phyloP scores from a whole-genome alignment of 2,888 invertebrate genomes.

The Pedicia rivosa region DNA sequence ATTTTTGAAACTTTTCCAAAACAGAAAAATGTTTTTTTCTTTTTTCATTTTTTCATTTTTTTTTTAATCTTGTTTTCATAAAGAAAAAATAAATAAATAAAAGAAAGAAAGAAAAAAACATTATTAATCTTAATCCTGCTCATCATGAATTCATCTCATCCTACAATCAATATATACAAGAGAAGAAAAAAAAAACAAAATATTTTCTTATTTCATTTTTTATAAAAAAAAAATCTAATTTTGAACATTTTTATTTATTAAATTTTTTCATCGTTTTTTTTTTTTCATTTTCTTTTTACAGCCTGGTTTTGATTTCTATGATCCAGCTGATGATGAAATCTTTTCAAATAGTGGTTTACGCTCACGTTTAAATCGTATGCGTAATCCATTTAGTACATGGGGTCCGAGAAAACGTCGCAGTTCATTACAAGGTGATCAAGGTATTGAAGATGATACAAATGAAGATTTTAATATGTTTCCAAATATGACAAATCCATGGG shows the following conservation, averaged over 20 bases:
- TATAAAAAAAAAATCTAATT: slow-evolving; percentile 1
- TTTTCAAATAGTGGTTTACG: slow-evolving; percentile 25
- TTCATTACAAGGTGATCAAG: not conserved
- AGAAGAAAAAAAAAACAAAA: no score
- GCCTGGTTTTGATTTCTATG: slow-evolving; percentile 25
- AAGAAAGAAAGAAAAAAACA: no score
- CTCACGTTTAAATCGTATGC: slow-evolving; percentile 24
- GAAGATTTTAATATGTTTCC: slow-evolving; percentile 1
- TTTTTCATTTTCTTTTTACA: slow-evolving; percentile 15
- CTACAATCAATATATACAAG: no score
- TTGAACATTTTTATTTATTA: no score
- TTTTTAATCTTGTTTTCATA: no score
- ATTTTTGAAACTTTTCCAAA: no score
- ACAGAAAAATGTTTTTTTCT: no score
- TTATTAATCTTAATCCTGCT: no score
- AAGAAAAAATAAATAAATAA: no score
- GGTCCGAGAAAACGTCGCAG: slow-evolving; percentile 27
- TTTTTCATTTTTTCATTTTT: no score
- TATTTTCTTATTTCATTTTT: slow-evolving; percentile 3
- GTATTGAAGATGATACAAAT: not conserved
- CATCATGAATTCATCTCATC: no score
- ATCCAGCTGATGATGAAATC: slow-evolving; percentile 24
- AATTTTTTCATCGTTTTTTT: no score
- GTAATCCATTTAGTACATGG: slow-evolving; percentile 27
- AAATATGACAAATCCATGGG: slow-evolving; percentile 1